Evolutionary conservation across 1,140 invertebrate species (phyloP).

Genomic region (Papilio polytes): DNA sequence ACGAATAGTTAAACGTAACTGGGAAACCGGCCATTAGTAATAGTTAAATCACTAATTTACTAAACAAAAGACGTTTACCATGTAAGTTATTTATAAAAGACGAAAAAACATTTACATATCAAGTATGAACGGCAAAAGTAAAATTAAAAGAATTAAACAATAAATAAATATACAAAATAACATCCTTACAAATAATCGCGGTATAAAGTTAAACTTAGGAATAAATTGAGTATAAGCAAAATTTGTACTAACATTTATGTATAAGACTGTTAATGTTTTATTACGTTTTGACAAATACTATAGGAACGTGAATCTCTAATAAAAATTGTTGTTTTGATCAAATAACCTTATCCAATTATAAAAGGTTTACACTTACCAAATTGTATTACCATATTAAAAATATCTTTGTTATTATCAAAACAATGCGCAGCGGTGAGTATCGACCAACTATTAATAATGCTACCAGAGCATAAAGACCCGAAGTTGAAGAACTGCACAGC

Average conservation of each 20-base stretch:
- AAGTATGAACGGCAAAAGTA: neutral
- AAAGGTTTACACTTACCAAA: constrained; percentile 53
- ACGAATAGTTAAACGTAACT: too few relatives aligned
- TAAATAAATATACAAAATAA: too few relatives aligned
- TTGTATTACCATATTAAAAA: constrained; percentile 56
- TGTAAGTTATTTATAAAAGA: neutral
- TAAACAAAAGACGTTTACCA: neutral
- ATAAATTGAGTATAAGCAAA: too few relatives aligned
- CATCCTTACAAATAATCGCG: too few relatives aligned
- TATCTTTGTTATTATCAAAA: constrained; percentile 56
- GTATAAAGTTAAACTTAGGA: too few relatives aligned
- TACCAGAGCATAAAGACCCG: constrained; percentile 60
- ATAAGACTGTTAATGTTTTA: too few relatives aligned
- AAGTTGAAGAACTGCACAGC: constrained; percentile 61
- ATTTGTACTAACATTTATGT: too few relatives aligned
- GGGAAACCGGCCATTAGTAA: neutral
- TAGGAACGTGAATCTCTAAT: neutral
- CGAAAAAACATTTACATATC: neutral
- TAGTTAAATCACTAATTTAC: neutral
- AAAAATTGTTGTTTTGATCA: neutral
- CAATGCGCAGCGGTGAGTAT: constrained; percentile 67
- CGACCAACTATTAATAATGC: constrained; percentile 61
- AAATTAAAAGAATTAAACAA: neutral
- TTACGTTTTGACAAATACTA: too few relatives aligned
- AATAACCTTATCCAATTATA: neutral